A percentile compares a stretch with the other conserved stretches of the same genome.
phyloP scores from a whole-genome alignment of 2,888 invertebrate genomes.

The Apeira syringaria region DNA sequence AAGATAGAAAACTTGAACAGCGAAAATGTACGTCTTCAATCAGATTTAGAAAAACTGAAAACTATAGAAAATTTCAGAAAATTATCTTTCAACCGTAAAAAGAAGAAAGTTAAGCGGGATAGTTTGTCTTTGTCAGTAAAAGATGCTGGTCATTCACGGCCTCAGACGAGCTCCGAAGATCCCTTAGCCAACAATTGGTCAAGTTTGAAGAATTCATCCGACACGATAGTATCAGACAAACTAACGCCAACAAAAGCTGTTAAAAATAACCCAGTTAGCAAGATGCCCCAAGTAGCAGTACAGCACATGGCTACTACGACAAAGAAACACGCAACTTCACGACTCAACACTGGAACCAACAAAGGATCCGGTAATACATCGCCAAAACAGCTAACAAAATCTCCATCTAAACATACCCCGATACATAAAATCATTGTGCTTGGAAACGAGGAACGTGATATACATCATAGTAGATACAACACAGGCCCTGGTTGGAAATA shows the following conservation, averaged over 20 bases:
- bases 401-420: background rate
- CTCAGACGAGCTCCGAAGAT: background rate
- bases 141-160: background rate
- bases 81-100: background rate
- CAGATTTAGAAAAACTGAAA: background rate
- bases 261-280: too few relatives aligned
- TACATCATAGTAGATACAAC: background rate
- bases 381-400: background rate
- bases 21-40: background rate
- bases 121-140: background rate
- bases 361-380: background rate
- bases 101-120: background rate
- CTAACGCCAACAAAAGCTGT: background rate
- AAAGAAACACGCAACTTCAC: too few relatives aligned
- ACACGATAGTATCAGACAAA: background rate
- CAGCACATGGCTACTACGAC: too few relatives aligned
- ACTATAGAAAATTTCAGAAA: background rate
- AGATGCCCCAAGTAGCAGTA: too few relatives aligned
- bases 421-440: background rate
- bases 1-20: background rate
- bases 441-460: background rate
- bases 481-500: background rate
- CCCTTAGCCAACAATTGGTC: background rate
- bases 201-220: background rate
- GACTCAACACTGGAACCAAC: background rate